Evolutionary conservation across 2,113 vertebrate species (phyloP).

Genomic region (Puma concolor): DNA sequence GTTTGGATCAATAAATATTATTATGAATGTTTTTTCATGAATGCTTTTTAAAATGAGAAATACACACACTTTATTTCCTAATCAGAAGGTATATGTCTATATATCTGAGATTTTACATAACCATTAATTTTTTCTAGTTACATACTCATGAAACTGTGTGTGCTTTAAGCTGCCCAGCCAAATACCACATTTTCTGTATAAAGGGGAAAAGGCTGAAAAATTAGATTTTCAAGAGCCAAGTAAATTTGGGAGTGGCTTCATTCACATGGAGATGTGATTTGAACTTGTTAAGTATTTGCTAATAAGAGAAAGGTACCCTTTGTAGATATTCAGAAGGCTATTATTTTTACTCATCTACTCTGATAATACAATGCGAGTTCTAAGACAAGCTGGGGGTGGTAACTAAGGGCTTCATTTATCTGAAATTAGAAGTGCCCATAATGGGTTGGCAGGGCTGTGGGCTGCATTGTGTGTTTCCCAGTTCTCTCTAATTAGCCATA

Average conservation of each 20-base stretch:
- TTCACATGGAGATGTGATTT: conserved; percentile 53
- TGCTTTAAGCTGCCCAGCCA: not conserved
- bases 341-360: conserved; percentile 62
- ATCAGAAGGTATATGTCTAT: conserved; percentile 26
- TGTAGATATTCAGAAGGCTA: conserved; percentile 66
- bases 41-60: conserved; percentile 26
- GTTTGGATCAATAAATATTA: not conserved
- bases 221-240: conserved; percentile 62
- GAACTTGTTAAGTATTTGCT: conserved; percentile 43
- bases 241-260: conserved; percentile 42
- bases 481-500: conserved; percentile 80
- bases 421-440: conserved; percentile 75
- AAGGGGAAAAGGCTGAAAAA: conserved; percentile 62
- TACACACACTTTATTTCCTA: not conserved
- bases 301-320: conserved; percentile 70
- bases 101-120: conserved; percentile 71
- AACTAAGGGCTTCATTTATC: conserved; percentile 76
- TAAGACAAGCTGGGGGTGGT: conserved; percentile 70
- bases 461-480: conserved; percentile 78
- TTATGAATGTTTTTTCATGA: not conserved
- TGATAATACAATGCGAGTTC: conserved; percentile 74
- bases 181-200: conserved; percentile 59
- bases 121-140: conserved; percentile 73
- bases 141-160: conserved; percentile 58
- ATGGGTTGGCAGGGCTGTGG: conserved; percentile 72